Conservation (phyloP, 2,113 vertebrate genomes). For the Ochotona princeps region DNA sequence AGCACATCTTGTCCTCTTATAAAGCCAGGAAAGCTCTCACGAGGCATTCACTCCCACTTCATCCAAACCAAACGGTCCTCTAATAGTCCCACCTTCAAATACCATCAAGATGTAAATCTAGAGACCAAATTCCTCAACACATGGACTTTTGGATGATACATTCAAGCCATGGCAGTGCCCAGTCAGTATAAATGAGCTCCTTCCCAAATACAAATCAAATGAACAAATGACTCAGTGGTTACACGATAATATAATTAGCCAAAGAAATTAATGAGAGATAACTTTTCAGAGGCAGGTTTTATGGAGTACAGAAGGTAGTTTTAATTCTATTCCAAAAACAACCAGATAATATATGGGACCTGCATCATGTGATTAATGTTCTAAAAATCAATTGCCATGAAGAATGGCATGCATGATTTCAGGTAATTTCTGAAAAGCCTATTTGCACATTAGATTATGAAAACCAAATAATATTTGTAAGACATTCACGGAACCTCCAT, state of each 20-base stretch:
- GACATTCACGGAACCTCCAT: background rate
- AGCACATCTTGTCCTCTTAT: too few species aligned
- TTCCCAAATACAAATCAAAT: background rate
- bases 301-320: background rate
- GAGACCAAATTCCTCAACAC: too few species aligned
- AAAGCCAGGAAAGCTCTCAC: too few species aligned
- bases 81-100: too few species aligned
- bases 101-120: too few species aligned
- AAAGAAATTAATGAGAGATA: background rate
- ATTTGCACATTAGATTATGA: background rate
- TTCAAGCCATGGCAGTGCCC: background rate
- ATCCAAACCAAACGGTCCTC: too few species aligned
- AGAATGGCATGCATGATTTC: background rate
- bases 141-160: background rate
- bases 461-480: constrained; percentile 13
- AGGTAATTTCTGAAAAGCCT: constrained; percentile 5
- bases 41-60: too few species aligned
- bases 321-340: background rate
- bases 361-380: background rate
- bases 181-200: background rate
- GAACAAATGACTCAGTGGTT: background rate
- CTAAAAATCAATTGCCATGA: background rate
- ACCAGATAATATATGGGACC: background rate
- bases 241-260: background rate
- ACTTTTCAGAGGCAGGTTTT: background rate